These are phyloP conservation scores for Micrastur ruficollis DNA, from an alignment of 2,797 vertebrate genomes.

Conservation along the genomic window DNA sequence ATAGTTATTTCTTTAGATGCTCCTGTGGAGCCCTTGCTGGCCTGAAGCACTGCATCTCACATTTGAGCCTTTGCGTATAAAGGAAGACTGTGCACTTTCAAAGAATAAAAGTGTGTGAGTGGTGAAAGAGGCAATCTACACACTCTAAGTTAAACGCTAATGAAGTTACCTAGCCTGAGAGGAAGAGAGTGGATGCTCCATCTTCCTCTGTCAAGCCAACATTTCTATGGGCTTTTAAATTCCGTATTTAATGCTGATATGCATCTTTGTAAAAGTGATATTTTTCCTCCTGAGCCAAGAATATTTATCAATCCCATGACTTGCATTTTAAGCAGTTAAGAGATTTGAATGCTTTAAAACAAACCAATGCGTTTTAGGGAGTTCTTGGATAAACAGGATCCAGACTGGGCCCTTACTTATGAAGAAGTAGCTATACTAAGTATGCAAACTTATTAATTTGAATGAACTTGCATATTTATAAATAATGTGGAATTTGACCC, in stretches of 20 bases:
- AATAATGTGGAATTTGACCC: not conserved
- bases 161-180: not conserved
- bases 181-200: not conserved
- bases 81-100: not conserved
- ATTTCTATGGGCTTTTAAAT: constrained; percentile 13
- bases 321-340: constrained; percentile 2
- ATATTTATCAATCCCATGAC: not conserved
- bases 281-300: constrained; percentile 2
- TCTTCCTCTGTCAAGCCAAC: constrained; percentile 1
- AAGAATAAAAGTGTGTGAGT: not conserved
- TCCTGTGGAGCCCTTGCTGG: not conserved
- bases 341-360: not conserved
- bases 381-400: not conserved
- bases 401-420: not conserved
- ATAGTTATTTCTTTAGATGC: not conserved
- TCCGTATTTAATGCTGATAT: not conserved
- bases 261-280: not conserved
- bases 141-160: not conserved
- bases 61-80: not conserved
- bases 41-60: not conserved
- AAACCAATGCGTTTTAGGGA: not conserved
- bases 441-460: not conserved
- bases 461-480: not conserved
- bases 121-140: not conserved
- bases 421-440: not conserved